Conservation (phyloP, 2,888 invertebrate genomes). For the Agriopis leucophaearia region DNA sequence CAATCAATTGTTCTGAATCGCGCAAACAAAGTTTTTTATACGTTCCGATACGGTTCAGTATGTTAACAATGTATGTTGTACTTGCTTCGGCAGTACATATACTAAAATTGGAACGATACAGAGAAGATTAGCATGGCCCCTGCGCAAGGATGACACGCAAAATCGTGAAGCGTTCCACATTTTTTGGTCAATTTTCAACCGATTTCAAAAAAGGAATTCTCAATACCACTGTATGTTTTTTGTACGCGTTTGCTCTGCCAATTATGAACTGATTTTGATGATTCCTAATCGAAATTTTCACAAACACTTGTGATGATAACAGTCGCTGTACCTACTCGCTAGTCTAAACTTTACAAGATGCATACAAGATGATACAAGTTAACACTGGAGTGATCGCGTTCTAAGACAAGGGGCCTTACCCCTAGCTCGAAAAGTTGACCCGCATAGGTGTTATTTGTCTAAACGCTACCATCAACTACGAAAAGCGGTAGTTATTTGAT, state of each 20-base stretch:
- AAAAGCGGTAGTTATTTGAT: too few species aligned
- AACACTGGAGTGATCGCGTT: too few species aligned
- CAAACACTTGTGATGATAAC: not conserved
- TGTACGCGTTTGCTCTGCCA: too few species aligned
- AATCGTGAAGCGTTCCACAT: slow-evolving; percentile 1
- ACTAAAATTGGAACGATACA: slow-evolving; percentile 3
- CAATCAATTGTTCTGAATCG: not conserved
- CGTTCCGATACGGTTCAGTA: not conserved
- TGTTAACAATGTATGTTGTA: not conserved
- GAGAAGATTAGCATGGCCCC: slow-evolving; percentile 1
- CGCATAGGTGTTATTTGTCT: too few species aligned
- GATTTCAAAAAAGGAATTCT: too few species aligned
- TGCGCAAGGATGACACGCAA: slow-evolving; percentile 8
- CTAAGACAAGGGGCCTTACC: too few species aligned
- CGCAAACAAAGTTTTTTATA: not conserved
- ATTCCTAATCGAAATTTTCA: not conserved
- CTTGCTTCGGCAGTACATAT: slow-evolving; percentile 1
- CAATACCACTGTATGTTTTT: too few species aligned
- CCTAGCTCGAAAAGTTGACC: too few species aligned
- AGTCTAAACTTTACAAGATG: too few species aligned
- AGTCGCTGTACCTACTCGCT: not conserved
- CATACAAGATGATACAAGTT: not conserved
- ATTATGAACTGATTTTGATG: too few species aligned
- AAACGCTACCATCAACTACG: too few species aligned
- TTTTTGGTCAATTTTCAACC: not conserved